Evolutionary conservation across 2,797 vertebrate species (phyloP).

Genomic region (Alcedo quadribrachys): DNA sequence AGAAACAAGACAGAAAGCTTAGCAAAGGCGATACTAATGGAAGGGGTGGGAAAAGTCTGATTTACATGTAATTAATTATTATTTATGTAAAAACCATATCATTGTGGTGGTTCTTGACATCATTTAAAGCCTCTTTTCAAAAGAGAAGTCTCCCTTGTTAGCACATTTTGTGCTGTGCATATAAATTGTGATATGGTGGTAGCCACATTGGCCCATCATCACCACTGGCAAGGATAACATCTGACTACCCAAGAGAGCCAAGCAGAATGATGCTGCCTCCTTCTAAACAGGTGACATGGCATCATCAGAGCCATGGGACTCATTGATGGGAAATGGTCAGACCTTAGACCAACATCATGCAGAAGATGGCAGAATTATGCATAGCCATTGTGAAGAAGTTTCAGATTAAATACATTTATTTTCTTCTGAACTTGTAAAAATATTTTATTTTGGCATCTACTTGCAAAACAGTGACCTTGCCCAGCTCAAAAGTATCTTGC

Average conservation of each 20-base stretch:
- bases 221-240: neutral
- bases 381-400: neutral
- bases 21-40: slow-evolving; percentile 57
- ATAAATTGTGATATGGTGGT: neutral
- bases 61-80: slow-evolving; percentile 70
- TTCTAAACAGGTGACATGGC: neutral
- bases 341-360: neutral
- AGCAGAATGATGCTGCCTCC: neutral
- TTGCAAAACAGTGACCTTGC: neutral
- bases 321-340: neutral
- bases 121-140: slow-evolving; percentile 59
- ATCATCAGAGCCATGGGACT: neutral
- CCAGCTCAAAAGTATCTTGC: slow-evolving; percentile 32
- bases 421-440: slow-evolving; percentile 24
- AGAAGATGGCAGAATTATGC: neutral
- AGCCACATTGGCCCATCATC: neutral
- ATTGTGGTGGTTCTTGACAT: slow-evolving; percentile 46
- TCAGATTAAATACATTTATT: slow-evolving; percentile 10
- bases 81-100: slow-evolving; percentile 71
- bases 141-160: slow-evolving; percentile 31
- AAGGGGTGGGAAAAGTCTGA: slow-evolving; percentile 57
- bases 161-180: neutral
- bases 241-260: neutral
- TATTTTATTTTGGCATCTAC: slow-evolving; percentile 25
- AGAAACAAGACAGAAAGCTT: slow-evolving; percentile 64